A percentile compares a stretch with the other conserved stretches of the same genome.
Evolutionary conservation across 2,797 vertebrate species (phyloP).

Genomic region (Acridotheres tristis): DNA sequence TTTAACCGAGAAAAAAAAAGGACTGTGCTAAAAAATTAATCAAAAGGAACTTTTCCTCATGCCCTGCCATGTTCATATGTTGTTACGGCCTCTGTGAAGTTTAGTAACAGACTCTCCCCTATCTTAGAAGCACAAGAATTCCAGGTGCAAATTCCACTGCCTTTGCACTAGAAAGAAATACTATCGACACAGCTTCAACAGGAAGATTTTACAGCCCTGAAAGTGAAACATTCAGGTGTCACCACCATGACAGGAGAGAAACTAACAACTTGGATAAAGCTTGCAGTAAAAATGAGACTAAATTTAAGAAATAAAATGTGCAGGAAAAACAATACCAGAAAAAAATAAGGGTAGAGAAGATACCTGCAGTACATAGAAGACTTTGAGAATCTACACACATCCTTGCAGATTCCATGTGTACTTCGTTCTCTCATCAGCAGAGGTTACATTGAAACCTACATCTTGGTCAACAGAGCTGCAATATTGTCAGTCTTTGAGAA

Average conservation of each 20-base stretch:
- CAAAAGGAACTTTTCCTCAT: neutral
- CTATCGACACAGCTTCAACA: neutral
- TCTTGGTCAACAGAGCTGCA: neutral
- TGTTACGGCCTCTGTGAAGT: neutral
- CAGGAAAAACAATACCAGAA: neutral
- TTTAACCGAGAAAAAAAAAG: neutral
- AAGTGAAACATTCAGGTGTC: neutral
- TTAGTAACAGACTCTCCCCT: neutral
- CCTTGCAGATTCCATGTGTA: neutral
- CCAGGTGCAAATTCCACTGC: neutral
- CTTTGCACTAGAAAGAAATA: neutral
- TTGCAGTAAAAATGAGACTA: neutral
- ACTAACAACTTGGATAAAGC: neutral
- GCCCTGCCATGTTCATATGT: neutral
- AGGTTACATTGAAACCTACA: neutral
- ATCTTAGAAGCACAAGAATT: neutral
- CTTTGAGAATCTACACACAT: neutral
- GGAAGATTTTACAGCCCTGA: neutral
- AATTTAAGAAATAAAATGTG: accelerated
- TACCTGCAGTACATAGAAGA: neutral
- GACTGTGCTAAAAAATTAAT: neutral
- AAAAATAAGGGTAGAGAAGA: neutral
- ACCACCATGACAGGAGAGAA: neutral
- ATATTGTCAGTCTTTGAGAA: neutral
- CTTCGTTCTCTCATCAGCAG: neutral